A percentile compares a stretch with the other conserved stretches of the same genome.
phyloP scores from a whole-genome alignment of 1,140 invertebrate genomes.

The Branchinecta lindahli region DNA sequence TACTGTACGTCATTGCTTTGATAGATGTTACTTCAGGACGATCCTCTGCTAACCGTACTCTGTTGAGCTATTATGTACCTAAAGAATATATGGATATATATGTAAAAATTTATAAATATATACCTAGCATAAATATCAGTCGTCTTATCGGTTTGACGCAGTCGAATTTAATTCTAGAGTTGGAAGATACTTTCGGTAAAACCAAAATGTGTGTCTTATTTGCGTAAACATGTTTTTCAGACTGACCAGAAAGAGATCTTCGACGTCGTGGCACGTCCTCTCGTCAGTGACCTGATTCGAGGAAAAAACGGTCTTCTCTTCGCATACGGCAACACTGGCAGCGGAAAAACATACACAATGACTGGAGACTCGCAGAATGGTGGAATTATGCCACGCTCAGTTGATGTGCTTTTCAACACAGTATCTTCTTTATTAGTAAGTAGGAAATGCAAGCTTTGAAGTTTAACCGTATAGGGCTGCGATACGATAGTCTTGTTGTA shows the following conservation, averaged over 20 bases:
- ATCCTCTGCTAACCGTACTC: too few relatives aligned
- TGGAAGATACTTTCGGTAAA: conserved; percentile 24
- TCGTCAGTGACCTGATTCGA: conserved; percentile 60
- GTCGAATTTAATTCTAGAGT: background rate
- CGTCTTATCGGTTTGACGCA: background rate
- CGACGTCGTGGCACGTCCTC: conserved; percentile 60
- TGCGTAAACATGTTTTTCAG: background rate
- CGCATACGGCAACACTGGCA: conserved; percentile 90
- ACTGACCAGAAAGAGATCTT: conserved; percentile 67
- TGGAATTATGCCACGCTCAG: conserved; percentile 69
- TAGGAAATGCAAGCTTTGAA: background rate
- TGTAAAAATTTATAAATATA: background rate
- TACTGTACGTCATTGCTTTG: too few relatives aligned
- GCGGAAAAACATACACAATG: conserved; percentile 94
- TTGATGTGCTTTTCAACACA: conserved; percentile 85
- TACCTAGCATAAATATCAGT: background rate
- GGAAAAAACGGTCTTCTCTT: conserved; percentile 81
- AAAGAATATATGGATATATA: background rate
- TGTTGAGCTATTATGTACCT: background rate
- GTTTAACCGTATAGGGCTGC: too few relatives aligned
- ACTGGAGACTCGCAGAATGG: conserved; percentile 57
- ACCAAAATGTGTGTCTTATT: background rate
- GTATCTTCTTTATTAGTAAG: conserved; percentile 25
- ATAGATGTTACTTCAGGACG: too few relatives aligned
- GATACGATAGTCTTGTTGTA: too few relatives aligned